Base-by-base conservation (phyloP, 53 echinoderm and acorn worm species). In the Apostichopus leukothele region DNA sequence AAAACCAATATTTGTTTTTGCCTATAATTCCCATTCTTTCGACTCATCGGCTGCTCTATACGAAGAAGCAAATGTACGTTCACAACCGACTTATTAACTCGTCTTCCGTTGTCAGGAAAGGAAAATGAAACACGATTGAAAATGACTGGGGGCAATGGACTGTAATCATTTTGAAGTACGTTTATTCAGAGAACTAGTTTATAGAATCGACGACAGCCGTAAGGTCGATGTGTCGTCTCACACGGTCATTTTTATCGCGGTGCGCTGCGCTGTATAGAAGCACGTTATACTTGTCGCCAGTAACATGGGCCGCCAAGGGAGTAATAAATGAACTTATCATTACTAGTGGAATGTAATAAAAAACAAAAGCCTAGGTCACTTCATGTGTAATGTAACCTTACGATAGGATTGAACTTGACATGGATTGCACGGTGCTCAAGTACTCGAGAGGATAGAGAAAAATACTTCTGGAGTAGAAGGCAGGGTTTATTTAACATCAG, bases 151-250 rank as follows among this genome's bases (percentile, higher is more conserved):
- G 59, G 81, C 81, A 21, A 60, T 81, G 20, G 60, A 60, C 60
- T 81, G 22, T 81, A 81, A 60, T 81, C 81, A 60, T 81, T 81
- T 19, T 54, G 81, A 81, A 80, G 81, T 81, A 60, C 81, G 81
- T 81, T 81, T 81, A 60, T 81, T 81, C 60, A 21, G 81, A 60
- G 81, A 60, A 81, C 81, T 54, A 60, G 81, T 81, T 81, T 81
- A 6, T 55, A 6, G n/a, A 60, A 81, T 81, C 60, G 81, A 60
- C 81, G 55, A 60, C 9, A 13, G 81, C 60, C 81, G 59, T 55
- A 25, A 59, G 81, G 81, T 81, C 11, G 60, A 18, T 54, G 18
- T 53, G 18, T 13, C 22, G 8, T 9, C 10, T 81, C 60, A 16
- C 59, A 7, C 3, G 5, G 51, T 7, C 39, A 9, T 54, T 21